Evolutionary conservation across 2,888 invertebrate genomes (phyloP), one percentile per base, ranked within the genome.

Genomic region (Dryomyza anilis): DNA sequence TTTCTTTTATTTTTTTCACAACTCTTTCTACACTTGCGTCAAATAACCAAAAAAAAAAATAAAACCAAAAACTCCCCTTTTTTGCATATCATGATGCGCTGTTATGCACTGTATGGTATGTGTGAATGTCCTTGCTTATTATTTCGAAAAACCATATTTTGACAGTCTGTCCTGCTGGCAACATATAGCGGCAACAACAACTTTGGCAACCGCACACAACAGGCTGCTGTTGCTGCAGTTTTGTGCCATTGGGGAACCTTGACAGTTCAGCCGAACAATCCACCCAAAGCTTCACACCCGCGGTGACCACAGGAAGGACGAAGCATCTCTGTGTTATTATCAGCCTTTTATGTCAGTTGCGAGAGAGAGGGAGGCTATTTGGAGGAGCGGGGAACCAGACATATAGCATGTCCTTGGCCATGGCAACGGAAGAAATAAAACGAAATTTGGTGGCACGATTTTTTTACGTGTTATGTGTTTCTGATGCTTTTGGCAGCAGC

Each of bases 371-470:
- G n/a, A n/a, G n/a, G n/a, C n/a, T n/a, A n/a, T n/a, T n/a, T n/a
- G n/a, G n/a, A n/a, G n/a, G n/a, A n/a, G n/a, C n/a, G n/a, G n/a
- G n/a, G n/a, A n/a, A n/a, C n/a, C n/a, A n/a, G n/a, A n/a, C n/a
- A n/a, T n/a, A 39, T 5, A 60, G 21, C 75, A 72, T 75, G 77
- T 76, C 75, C 75, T 76, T 76, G 77, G 75, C 75, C 72, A 70
- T 73, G 74, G 64, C 69, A 67, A 72, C 73, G 57, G 55, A 23
- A 57, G 62, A 66, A 67, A 69, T 69, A 69, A 62, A 67, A 69
- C 63, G 53, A 64, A 64, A 69, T 67, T 70, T 73, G 59, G 66
- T 62, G 58, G 71, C 68, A 68, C 67, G 67, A 23, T 27, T 45
- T 48, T 29, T 67, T 71, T 59, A 64, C 56, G 57, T 70, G 71